Evolutionary conservation across 2,888 invertebrate genomes (phyloP), one percentile per base, ranked within the genome.

Genomic region (Drosophila vallismaia): DNA sequence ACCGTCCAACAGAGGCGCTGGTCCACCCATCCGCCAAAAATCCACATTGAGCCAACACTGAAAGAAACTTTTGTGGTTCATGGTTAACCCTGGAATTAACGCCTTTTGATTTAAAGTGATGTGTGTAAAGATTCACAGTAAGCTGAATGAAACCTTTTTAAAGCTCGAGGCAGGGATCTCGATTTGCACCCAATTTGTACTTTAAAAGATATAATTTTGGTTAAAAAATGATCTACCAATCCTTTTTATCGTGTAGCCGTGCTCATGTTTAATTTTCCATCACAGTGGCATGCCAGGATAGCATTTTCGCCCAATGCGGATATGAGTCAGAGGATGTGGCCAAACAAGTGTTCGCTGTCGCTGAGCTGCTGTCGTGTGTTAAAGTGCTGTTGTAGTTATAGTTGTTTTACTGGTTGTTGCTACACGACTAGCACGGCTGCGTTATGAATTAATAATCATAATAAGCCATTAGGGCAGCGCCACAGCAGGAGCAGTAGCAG

Each of bases 401-500:
- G 55, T 57, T 53, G 62, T 42, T 63, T 44, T 54, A 58, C 38
- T 57, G 63, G 53, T 52, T 52, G 54, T 48, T 36, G 58, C 24
- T 52, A 49, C 49, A 64, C 31, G 54, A 42, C 45, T 19, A 40
- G 24, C 59, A 33, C 57, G 49, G 33, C 63, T 58, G 70, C 55
- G 52, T 53, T 72, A 75, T 85, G 77, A 77, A 87, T 81, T 79
- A 79, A 79, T 87, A 83, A 85, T 79, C 77, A 55, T 79, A 83
- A 83, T 81, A 76, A 83, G 75, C 79, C 75, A 76, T 75, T 76
- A 77, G 62, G 62, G 36, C 53, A 52, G 52, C 38, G 42, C n/a
- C n/a, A 29, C 19, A 24, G 24, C 29, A 31, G 44, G 8, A 24
- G 38, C 42, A 28, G 33, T 28, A 53, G 8, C 10, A 29, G 33